Percentiles rank a stretch among this genome's conserved stretches.
phyloP scores from a whole-genome alignment of 2,888 invertebrate species.

The Hartigia nigra region DNA sequence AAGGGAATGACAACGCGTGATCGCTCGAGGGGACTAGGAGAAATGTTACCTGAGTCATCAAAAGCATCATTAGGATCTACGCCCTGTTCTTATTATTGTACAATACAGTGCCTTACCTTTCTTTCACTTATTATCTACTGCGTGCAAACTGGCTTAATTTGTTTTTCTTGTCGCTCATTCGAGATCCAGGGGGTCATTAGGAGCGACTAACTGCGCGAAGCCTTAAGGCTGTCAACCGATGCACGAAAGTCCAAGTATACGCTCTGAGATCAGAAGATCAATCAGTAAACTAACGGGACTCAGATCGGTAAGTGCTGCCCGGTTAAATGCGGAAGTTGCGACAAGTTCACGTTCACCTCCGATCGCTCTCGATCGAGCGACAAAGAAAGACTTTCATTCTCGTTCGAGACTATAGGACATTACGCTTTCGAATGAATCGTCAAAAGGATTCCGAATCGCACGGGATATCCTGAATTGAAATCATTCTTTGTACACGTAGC shows the following conservation, averaged over 20 bases:
- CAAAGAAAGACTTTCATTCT: slow-evolving; percentile 1
- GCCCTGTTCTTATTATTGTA: background rate
- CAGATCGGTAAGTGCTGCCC: background rate
- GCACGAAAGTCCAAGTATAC: background rate
- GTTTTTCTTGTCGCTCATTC: background rate
- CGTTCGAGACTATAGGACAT: background rate
- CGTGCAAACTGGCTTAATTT: background rate
- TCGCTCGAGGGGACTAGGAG: background rate
- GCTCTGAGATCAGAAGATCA: background rate
- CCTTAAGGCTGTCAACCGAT: background rate
- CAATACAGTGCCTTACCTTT: background rate
- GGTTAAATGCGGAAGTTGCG: slow-evolving; percentile 33
- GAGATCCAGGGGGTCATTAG: slow-evolving; percentile 2
- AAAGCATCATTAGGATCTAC: background rate
- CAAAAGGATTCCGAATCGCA: background rate
- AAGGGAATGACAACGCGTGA: background rate
- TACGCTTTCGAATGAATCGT: slow-evolving; percentile 4
- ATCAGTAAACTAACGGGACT: background rate
- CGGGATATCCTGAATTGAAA: background rate
- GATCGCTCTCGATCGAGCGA: background rate
- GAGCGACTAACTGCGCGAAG: background rate
- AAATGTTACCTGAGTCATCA: background rate
- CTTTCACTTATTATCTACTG: background rate
- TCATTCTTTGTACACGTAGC: background rate
- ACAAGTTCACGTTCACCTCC: slow-evolving; percentile 33